These are phyloP conservation scores for Drosophila baimaii DNA, from an alignment of 1,140 invertebrate genomes.

Conservation along the genomic window DNA sequence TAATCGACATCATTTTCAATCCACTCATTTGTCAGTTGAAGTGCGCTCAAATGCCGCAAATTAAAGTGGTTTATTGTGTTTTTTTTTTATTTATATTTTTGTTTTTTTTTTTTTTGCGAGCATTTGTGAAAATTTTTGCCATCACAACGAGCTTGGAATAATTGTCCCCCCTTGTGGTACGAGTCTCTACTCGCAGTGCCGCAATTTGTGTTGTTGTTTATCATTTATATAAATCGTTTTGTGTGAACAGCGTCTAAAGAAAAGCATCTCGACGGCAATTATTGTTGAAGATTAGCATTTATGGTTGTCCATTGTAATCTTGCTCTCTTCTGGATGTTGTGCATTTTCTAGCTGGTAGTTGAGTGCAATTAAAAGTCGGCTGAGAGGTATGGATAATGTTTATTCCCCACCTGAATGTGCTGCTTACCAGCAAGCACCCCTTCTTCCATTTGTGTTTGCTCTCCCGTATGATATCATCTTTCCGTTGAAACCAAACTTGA, in stretches of 20 bases:
- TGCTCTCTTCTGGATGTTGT: not conserved
- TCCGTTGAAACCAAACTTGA: conserved; percentile 35
- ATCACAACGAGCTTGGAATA: too few species aligned
- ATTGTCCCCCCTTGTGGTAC: conserved; percentile 34
- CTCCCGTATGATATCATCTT: conserved; percentile 47
- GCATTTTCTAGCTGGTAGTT: conserved; percentile 30
- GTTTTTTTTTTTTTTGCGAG: conserved; percentile 9
- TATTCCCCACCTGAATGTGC: not conserved
- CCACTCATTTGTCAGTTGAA: conserved; percentile 31
- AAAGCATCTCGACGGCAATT: conserved; percentile 45
- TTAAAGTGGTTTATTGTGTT: conserved; percentile 23
- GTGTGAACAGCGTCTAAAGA: conserved; percentile 26
- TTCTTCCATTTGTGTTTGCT: conserved; percentile 9
- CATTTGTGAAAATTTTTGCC: conserved; percentile 24
- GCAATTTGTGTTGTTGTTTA: conserved; percentile 20
- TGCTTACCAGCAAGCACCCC: conserved; percentile 17
- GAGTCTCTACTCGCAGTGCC: conserved; percentile 17
- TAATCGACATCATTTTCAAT: conserved; percentile 26
- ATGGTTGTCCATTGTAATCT: conserved; percentile 17
- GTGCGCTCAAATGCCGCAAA: conserved; percentile 33
- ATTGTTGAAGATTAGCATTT: conserved; percentile 39
- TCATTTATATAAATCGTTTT: conserved; percentile 57
- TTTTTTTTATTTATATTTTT: conserved; percentile 30
- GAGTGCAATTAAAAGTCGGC: conserved; percentile 28
- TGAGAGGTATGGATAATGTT: conserved; percentile 2